Conservation (phyloP, 2,888 invertebrate species). For the Chydorus sphaericus region DNA sequence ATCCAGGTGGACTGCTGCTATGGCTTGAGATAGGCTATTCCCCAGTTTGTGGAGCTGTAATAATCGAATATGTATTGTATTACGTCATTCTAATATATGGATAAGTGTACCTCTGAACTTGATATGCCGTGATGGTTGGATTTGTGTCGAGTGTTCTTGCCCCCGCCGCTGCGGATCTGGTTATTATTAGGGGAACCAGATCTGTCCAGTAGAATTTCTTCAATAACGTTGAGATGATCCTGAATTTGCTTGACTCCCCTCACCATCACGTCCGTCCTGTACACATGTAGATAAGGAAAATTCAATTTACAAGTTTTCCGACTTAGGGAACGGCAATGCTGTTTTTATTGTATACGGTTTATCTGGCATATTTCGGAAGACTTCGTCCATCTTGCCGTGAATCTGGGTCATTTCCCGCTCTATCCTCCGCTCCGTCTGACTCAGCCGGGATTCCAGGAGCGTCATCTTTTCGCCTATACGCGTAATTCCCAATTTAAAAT, state of each 20-base stretch:
- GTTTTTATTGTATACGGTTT: slow-evolving; percentile 1
- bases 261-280: neutral
- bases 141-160: neutral
- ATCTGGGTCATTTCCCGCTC: slow-evolving; percentile 15
- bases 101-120: neutral
- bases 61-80: neutral
- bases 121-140: neutral
- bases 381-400: slow-evolving; percentile 12
- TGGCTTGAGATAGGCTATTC: slow-evolving; percentile 5
- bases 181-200: neutral
- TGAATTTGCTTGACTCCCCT: slow-evolving; percentile 7
- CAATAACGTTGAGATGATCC: slow-evolving; percentile 10
- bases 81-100: neutral
- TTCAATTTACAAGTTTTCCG: neutral
- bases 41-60: slow-evolving; percentile 3
- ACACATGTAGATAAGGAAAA: neutral
- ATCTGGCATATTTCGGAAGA: slow-evolving; percentile 12
- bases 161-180: neutral
- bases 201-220: slow-evolving; percentile 12
- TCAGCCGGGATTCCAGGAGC: slow-evolving; percentile 7
- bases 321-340: neutral
- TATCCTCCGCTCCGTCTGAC: slow-evolving; percentile 11
- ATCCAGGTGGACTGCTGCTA: slow-evolving; percentile 8
- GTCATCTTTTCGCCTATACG: slow-evolving; percentile 14
- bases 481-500: too few species aligned